Evolutionary conservation across 2,888 invertebrate genomes (phyloP), one percentile per base, ranked within the genome.

Genomic region (Torymus auratus): DNA sequence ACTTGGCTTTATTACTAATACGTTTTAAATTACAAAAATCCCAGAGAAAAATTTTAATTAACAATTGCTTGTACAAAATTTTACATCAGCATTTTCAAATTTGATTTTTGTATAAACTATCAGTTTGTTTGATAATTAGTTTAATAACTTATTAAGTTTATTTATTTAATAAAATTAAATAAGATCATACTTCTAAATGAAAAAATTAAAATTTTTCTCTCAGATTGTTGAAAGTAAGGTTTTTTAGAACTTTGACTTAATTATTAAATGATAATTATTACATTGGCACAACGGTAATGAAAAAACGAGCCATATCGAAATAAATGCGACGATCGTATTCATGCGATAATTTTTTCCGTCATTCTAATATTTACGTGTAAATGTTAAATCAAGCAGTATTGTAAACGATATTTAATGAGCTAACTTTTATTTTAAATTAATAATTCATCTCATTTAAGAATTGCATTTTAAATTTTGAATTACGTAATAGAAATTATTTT

Each of bases 281-380:
- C 61, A 73, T 74, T 81, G 81, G 68, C 81, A 81, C 81, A 81
- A 81, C 74, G 81, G 81, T 81, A 52, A 65, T 15, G 10, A 20
- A 61, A 73, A 55, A 41, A 72, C 28, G 61, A 17, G 52, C 64
- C 11, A 58, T 62, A 72, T 68, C 15, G 20, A 64, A 14, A 10
- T 72, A 65, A 5, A 60, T 28, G 17, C 61, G 15, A 50, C 62
- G 17, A 62, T 60, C 13, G 11, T 58, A n/a, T 23, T 55, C n/a
- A 12, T 75, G 62, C 41, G 17, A 72, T 15, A 64, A 11, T 71
- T 65, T 68, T 55, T 77, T 71, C 23, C 50, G 55, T 55, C 56
- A 62, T 55, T 67, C 3, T 67, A 61, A 56, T 60, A 20, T 75
- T 67, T 62, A 56, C 41, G 7, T 74, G 23, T 75, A 65, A 28